These are phyloP conservation scores for Typhlomys cinereus DNA, from an alignment of 2,113 vertebrate species.

Conservation along the genomic window DNA sequence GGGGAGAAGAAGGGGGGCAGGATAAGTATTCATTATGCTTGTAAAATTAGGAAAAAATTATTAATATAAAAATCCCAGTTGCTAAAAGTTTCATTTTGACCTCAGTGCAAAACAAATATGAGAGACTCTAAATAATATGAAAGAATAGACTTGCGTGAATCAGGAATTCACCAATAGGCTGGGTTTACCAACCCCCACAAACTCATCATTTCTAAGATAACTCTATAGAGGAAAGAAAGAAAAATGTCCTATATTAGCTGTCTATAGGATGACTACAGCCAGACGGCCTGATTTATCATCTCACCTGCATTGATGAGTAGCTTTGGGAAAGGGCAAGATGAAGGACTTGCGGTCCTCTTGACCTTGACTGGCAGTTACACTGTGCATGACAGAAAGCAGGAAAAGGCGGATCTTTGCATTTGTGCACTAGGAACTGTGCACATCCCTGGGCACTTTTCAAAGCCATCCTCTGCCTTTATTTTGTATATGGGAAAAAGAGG, in stretches of 20 bases:
- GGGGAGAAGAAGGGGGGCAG: no score
- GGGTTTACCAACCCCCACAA: background rate
- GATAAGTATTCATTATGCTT: no score
- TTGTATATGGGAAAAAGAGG: background rate
- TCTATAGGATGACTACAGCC: background rate
- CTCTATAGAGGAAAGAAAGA: background rate
- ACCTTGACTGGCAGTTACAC: no score
- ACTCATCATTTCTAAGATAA: background rate
- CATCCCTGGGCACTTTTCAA: background rate
- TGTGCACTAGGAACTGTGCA: no score
- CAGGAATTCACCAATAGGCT: background rate
- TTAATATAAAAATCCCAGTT: background rate
- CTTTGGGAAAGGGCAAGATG: no score
- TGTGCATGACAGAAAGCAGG: no score
- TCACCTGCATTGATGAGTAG: background rate
- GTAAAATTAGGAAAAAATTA: no score
- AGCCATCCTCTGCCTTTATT: background rate
- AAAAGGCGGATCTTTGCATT: no score
- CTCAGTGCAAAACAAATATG: background rate
- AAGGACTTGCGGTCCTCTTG: no score
- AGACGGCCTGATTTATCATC: background rate
- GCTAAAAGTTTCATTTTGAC: background rate
- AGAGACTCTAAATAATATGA: background rate
- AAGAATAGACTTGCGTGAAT: background rate
- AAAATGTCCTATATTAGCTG: background rate